These are phyloP conservation scores for Eucera pruinosa DNA, from an alignment of 2,888 invertebrate genomes.

Conservation along the genomic window DNA sequence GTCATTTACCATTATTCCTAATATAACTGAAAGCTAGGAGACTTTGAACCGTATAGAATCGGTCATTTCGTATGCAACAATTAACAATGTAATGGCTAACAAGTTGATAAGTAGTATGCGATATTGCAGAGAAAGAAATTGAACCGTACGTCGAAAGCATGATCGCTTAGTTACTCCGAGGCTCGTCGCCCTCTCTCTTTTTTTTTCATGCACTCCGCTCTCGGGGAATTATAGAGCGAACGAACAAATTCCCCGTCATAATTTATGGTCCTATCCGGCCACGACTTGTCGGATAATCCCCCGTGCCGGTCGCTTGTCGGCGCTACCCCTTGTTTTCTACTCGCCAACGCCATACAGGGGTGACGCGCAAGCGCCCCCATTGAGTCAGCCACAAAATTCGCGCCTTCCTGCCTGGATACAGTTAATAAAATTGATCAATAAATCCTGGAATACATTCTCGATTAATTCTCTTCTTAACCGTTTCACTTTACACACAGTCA, in stretches of 20 bases:
- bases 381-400: constrained; percentile 31
- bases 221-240: constrained; percentile 64
- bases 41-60: too few relatives aligned
- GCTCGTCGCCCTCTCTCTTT: constrained; percentile 14
- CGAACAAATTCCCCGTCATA: constrained; percentile 70
- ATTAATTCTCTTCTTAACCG: neutral
- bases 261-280: constrained; percentile 71
- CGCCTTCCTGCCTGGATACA: neutral
- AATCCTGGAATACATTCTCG: neutral
- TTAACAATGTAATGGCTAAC: too few relatives aligned
- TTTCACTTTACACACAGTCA: too few relatives aligned
- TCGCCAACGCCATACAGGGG: constrained; percentile 8
- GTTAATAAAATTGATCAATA: neutral
- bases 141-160: constrained; percentile 30
- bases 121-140: too few relatives aligned
- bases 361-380: constrained; percentile 25
- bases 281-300: constrained; percentile 70
- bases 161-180: constrained; percentile 29
- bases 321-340: constrained; percentile 54
- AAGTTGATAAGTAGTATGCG: too few relatives aligned
- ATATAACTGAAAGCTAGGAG: too few relatives aligned
- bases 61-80: too few relatives aligned
- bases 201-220: constrained; percentile 47
- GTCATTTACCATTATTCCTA: too few relatives aligned
- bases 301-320: constrained; percentile 62